These are phyloP conservation scores for Parazoanthus swiftii DNA, from an alignment of 92 coral and sea anemone genomes.

Conservation along the genomic window DNA sequence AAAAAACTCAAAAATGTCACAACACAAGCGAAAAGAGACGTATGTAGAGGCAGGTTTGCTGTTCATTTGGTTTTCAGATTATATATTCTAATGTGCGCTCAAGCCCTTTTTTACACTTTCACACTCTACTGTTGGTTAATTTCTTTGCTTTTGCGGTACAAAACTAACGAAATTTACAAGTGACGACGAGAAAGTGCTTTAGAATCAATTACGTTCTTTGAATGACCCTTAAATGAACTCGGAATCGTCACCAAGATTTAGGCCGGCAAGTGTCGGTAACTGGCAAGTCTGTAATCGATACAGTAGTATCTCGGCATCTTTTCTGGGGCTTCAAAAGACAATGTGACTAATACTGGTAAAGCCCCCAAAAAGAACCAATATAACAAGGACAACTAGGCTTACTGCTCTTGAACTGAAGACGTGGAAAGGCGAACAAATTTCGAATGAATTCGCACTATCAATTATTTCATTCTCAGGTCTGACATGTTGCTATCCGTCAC, in stretches of 20 bases:
- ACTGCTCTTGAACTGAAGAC: slow-evolving; percentile 1
- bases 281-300: slow-evolving; percentile 29
- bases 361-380: slow-evolving; percentile 11
- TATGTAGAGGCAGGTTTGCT: neutral
- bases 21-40: neutral
- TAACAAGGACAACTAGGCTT: neutral
- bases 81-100: neutral
- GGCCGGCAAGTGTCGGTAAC: slow-evolving; percentile 16
- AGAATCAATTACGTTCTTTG: slow-evolving; percentile 8
- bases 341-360: neutral
- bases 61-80: slow-evolving; percentile 9
- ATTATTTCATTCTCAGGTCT: slow-evolving; percentile 10
- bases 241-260: slow-evolving; percentile 7
- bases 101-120: slow-evolving; percentile 27
- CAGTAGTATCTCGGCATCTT: neutral
- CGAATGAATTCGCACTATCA: neutral
- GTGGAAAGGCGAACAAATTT: neutral
- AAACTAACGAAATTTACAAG: slow-evolving; percentile 29
- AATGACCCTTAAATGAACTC: slow-evolving; percentile 21
- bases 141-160: slow-evolving; percentile 31
- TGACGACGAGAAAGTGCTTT: slow-evolving; percentile 12
- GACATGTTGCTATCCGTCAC: slow-evolving; percentile 10
- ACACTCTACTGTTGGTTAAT: neutral
- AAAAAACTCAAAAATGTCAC: neutral
- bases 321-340: slow-evolving; percentile 1